phyloP scores from a whole-genome alignment of 2,113 vertebrate genomes.

The Falco punctatus region DNA sequence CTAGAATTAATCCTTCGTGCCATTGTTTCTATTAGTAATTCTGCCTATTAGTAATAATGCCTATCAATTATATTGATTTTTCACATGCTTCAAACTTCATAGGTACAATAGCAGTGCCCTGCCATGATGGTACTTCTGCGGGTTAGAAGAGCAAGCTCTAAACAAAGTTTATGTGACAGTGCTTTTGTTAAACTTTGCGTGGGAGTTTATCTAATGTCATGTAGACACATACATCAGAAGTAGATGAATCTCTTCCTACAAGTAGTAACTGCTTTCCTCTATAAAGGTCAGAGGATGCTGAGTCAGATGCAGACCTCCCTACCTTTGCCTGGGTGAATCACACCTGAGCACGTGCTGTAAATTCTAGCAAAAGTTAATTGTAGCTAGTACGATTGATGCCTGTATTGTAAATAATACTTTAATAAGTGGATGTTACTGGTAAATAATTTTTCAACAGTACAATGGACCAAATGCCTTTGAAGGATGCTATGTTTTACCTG shows the following conservation, averaged over 20 bases:
- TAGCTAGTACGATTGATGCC: not conserved
- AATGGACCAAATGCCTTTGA: not conserved
- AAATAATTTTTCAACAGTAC: not conserved
- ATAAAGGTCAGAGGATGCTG: not conserved
- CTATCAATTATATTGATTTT: not conserved
- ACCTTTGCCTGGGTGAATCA: constrained; percentile 26
- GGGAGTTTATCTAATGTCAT: not conserved
- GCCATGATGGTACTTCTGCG: not conserved
- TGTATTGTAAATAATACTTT: not conserved
- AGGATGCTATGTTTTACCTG: not conserved
- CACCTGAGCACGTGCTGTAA: not conserved
- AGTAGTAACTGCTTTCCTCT: not conserved
- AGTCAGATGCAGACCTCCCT: not conserved
- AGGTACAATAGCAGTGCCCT: not conserved
- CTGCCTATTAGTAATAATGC: not conserved
- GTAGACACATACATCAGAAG: not conserved
- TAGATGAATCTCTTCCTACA: not conserved
- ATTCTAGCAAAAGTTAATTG: not conserved
- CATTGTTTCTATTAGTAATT: not conserved
- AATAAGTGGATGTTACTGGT: not conserved
- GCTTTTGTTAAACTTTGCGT: not conserved
- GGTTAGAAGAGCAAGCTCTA: not conserved
- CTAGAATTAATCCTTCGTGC: not conserved
- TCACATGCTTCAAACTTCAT: not conserved
- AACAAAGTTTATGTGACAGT: not conserved